Conservation (phyloP, 2,113 vertebrate species). For the Crypturellus undulatus region DNA sequence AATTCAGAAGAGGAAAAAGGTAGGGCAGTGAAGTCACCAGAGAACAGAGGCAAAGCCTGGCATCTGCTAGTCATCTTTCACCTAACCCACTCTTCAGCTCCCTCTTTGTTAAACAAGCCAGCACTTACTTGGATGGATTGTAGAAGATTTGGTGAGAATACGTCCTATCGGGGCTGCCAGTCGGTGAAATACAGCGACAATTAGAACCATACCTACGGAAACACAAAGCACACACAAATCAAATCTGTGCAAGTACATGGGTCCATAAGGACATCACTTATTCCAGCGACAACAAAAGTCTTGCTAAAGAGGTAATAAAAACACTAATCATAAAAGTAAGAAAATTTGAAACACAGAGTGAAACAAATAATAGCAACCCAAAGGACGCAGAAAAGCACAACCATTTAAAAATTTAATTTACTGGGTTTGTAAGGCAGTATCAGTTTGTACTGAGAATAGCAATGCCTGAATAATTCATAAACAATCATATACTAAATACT, state of each 20-base stretch:
- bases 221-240: not conserved
- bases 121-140: rapidly evolving
- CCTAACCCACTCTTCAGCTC: not conserved
- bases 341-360: not conserved
- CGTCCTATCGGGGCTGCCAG: not conserved
- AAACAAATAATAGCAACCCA: not conserved
- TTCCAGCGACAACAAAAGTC: not conserved
- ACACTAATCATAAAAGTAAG: not conserved
- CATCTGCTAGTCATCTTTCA: not conserved
- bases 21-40: not conserved
- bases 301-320: not conserved
- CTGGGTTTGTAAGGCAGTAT: not conserved
- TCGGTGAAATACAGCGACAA: not conserved
- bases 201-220: not conserved
- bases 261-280: not conserved
- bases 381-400: not conserved
- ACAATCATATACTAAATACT: not conserved
- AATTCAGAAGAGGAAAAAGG: not conserved
- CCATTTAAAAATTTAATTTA: not conserved
- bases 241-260: not conserved
- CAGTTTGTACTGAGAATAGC: not conserved
- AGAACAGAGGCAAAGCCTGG: not conserved
- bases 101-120: not conserved
- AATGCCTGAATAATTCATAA: not conserved
- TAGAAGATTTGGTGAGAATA: not conserved